Evolutionary conservation across 2,113 vertebrate genomes (phyloP), one percentile per base, ranked within the genome.

Genomic region (Campylomormyrus numenius): DNA sequence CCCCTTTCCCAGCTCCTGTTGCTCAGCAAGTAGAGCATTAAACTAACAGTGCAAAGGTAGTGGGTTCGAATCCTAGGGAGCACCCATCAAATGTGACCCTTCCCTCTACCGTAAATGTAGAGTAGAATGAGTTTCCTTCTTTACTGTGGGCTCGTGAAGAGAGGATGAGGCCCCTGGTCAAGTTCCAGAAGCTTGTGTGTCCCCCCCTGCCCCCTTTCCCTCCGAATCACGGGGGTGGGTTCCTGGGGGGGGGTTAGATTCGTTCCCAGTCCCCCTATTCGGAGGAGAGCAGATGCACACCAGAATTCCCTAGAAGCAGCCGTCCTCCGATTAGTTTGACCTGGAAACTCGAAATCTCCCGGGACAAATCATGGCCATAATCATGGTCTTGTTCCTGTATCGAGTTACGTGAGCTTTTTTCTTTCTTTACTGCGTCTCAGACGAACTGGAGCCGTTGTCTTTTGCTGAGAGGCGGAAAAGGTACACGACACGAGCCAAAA

Each of bases 311-410:
- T 31, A 56, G 35, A 31, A 88, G 74, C 7, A 19, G 48, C 50
- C 24, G 7, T 62, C 87, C 86, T 62, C 56, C n/a, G n/a, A 48
- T 84, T 52, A 5, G 15, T 62, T 83, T 56, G 66, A 24, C 90
- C 52, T 46, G 70, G 42, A 91, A 90, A 62, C 53, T 13, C 66
- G 27, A 93, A 93, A 94, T 89, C 93, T 93, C 92, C 91, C 80
- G 77, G 91, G 94, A 92, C 92, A 93, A 95, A 92, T 94, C 93
- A 92, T 91, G 93, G 90, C 92, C 93, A 94, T 94, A 93, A 95
- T 94, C 93, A 93, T 94, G 94, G 7, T 91, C 93, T 94, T 92
- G 92, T 92, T 92, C 92, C 88, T 91, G 90, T 92, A 94, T 91
- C 52, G 9, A 31, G 90, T 92, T 90, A 88, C 90, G 86, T 77